Evolutionary conservation across 2,888 invertebrate species (phyloP).

Genomic region (Polymixis lichenea): DNA sequence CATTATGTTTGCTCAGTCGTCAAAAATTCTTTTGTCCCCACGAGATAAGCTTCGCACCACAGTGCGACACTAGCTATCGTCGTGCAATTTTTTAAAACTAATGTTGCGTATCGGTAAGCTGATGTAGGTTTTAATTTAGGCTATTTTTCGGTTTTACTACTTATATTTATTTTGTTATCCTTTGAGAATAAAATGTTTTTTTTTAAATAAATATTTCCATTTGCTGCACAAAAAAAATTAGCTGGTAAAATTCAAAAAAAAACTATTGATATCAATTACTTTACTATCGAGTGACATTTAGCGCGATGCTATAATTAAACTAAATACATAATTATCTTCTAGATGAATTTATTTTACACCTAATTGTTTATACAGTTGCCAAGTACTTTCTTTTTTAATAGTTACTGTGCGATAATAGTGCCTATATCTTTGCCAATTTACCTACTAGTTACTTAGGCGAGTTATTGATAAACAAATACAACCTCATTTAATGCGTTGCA

Average conservation of each 20-base stretch:
- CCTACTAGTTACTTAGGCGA: conserved; percentile 14
- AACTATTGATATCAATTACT: neutral
- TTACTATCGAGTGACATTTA: neutral
- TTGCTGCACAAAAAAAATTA: neutral
- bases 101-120: conserved; percentile 56
- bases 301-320: neutral
- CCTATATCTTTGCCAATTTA: conserved; percentile 19
- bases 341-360: conserved; percentile 27
- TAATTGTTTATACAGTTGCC: conserved; percentile 15
- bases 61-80: conserved; percentile 68
- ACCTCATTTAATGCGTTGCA: conserved; percentile 10
- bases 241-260: neutral
- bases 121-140: conserved; percentile 25
- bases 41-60: conserved; percentile 79
- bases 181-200: neutral
- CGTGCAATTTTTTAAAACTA: conserved; percentile 71
- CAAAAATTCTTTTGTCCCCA: conserved; percentile 85
- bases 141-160: conserved; percentile 7
- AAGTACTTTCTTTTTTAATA: conserved; percentile 13
- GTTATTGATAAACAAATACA: conserved; percentile 47
- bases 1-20: conserved; percentile 88
- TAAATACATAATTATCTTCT: conserved; percentile 20
- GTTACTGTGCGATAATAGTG: conserved; percentile 13
- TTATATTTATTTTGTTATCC: conserved; percentile 17
- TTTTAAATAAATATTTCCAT: neutral